Conservation (phyloP, 2,113 vertebrate species). For the Corythaeola cristata region DNA sequence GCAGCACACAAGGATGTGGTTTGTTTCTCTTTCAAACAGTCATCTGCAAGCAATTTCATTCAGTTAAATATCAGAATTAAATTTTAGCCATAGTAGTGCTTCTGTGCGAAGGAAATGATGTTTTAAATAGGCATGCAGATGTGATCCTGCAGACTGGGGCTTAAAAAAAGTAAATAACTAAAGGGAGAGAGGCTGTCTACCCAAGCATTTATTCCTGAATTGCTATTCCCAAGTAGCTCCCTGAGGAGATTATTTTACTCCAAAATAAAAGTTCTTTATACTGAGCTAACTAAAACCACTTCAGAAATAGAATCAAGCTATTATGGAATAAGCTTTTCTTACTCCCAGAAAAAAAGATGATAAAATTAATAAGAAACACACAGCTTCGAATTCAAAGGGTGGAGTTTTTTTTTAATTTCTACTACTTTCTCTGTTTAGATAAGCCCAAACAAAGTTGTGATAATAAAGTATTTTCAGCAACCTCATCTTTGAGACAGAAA, state of each 20-base stretch:
- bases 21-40: slow-evolving; percentile 62
- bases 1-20: slow-evolving; percentile 68
- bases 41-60: slow-evolving; percentile 80
- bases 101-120: slow-evolving; percentile 78
- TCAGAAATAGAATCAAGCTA: not conserved
- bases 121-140: slow-evolving; percentile 75
- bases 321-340: not conserved
- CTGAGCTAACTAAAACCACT: not conserved
- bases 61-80: slow-evolving; percentile 80
- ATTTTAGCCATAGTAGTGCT: slow-evolving; percentile 73
- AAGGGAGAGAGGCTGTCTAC: not conserved
- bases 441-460: not conserved
- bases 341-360: not conserved
- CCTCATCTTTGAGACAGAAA: not conserved
- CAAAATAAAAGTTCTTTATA: not conserved
- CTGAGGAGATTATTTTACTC: not conserved
- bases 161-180: slow-evolving; percentile 6
- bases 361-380: not conserved
- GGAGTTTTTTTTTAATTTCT: not conserved
- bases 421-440: not conserved
- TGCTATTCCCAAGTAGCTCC: not conserved
- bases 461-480: not conserved
- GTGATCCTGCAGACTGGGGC: slow-evolving; percentile 45
- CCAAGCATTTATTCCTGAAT: not conserved
- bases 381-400: not conserved